A percentile compares a stretch with the other conserved stretches of the same genome.
Evolutionary conservation across 2,888 invertebrate species (phyloP).

Genomic region (Melieria crassipennis): DNA sequence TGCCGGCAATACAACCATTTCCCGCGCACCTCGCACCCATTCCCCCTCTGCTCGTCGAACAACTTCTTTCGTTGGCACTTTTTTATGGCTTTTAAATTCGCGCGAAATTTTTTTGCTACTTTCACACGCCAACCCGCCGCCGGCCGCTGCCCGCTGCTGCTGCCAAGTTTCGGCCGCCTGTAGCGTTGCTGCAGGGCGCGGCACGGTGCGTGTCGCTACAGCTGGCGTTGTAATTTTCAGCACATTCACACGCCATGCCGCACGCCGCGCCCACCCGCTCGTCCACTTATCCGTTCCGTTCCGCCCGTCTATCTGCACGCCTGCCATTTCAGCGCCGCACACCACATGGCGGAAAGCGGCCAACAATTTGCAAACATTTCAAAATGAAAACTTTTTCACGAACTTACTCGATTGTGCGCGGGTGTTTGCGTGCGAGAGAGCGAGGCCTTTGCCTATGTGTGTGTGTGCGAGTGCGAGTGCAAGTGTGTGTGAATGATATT

Average conservation of each 20-base stretch:
- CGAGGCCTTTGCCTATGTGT: neutral
- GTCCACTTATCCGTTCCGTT: no score
- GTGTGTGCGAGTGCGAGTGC: neutral
- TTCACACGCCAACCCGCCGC: constrained; percentile 21
- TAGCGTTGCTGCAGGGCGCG: no score
- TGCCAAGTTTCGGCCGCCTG: no score
- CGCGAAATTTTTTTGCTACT: constrained; percentile 12
- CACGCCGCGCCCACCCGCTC: no score
- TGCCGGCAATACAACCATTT: neutral
- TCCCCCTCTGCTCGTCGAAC: neutral
- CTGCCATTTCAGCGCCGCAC: no score
- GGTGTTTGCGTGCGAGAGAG: neutral
- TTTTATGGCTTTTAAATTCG: constrained; percentile 16
- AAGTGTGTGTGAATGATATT: neutral
- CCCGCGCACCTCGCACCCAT: neutral
- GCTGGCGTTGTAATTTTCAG: constrained; percentile 17
- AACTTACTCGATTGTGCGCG: constrained; percentile 23
- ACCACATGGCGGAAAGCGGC: neutral
- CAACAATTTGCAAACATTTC: constrained; percentile 32
- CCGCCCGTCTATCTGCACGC: no score
- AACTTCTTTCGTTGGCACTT: neutral
- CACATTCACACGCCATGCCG: constrained; percentile 25
- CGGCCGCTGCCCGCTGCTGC: neutral
- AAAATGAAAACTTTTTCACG: constrained; percentile 28
- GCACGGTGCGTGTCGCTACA: no score